phyloP scores from a whole-genome alignment of 2,797 vertebrate species.

The Sebastes hopkinsi region DNA sequence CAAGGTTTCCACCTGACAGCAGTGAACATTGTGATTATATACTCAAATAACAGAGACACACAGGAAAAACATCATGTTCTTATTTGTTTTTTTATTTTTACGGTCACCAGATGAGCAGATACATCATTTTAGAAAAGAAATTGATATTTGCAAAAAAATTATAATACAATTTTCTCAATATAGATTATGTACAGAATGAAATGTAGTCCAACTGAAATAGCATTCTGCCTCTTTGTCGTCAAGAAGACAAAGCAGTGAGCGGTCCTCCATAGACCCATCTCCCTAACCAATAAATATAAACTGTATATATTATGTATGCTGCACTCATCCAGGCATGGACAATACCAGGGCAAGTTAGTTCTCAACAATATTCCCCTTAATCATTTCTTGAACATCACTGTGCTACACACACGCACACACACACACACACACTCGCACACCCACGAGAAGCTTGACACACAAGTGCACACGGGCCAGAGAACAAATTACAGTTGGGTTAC shows the following conservation, averaged over 20 bases:
- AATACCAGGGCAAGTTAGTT: constrained; percentile 73
- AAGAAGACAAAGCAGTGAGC: constrained; percentile 64
- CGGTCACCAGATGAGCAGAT: constrained; percentile 85
- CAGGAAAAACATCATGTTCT: constrained; percentile 18
- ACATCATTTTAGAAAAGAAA: constrained; percentile 86
- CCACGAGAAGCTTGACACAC: constrained; percentile 76
- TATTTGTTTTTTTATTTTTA: constrained; percentile 79
- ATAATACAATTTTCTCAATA: constrained; percentile 85
- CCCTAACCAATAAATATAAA: constrained; percentile 85
- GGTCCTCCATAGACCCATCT: constrained; percentile 56
- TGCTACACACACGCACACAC: constrained; percentile 60
- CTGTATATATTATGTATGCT: constrained; percentile 82
- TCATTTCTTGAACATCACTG: constrained; percentile 77
- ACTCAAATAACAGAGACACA: constrained; percentile 37
- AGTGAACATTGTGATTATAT: background rate
- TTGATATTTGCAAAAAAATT: constrained; percentile 83
- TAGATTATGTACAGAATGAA: constrained; percentile 85
- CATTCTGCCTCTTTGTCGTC: constrained; percentile 68
- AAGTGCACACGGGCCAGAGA: constrained; percentile 74
- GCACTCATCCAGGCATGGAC: constrained; percentile 76
- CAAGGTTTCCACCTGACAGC: background rate
- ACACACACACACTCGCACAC: constrained; percentile 55
- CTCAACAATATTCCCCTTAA: constrained; percentile 75
- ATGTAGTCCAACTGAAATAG: constrained; percentile 76
- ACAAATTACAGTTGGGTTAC: constrained; percentile 77